Evolutionary conservation across 2,888 invertebrate genomes (phyloP).

Genomic region (Drosophila recens): DNA sequence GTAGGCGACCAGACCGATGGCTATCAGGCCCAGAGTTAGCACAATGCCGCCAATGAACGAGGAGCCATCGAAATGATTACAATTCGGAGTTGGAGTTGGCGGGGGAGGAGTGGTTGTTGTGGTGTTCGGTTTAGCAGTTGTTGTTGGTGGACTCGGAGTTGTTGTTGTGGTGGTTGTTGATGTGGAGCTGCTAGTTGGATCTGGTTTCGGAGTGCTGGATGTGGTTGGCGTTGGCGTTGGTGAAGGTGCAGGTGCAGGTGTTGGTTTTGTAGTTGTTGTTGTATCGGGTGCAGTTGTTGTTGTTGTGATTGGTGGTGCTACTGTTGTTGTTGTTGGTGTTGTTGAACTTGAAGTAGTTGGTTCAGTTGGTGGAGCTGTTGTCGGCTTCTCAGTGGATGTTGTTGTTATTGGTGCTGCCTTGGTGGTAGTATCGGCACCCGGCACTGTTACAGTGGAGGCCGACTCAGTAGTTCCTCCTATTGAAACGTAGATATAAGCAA

Average conservation of each 20-base stretch:
- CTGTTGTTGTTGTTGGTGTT: slow-evolving; percentile 25
- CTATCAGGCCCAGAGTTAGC: slow-evolving; percentile 91
- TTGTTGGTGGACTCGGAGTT: slow-evolving; percentile 37
- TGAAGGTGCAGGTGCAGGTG: slow-evolving; percentile 44
- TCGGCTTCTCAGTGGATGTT: slow-evolving; percentile 17
- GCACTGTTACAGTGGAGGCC: slow-evolving; percentile 24
- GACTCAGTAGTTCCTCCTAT: slow-evolving; percentile 11
- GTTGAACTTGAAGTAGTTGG: slow-evolving; percentile 21
- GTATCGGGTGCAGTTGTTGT: slow-evolving; percentile 20
- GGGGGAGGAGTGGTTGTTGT: slow-evolving; percentile 57
- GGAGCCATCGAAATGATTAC: slow-evolving; percentile 89
- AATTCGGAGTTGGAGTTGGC: slow-evolving; percentile 82
- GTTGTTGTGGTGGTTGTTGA: slow-evolving; percentile 22
- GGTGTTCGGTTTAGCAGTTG: slow-evolving; percentile 46
- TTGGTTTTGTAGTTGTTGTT: slow-evolving; percentile 36
- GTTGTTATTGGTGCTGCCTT: slow-evolving; percentile 18
- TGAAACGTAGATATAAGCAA: slow-evolving; percentile 1
- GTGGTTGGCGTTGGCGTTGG: slow-evolving; percentile 52
- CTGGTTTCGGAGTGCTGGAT: slow-evolving; percentile 25
- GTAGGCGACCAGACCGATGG: slow-evolving; percentile 92
- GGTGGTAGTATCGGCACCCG: slow-evolving; percentile 13
- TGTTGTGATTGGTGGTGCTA: slow-evolving; percentile 10
- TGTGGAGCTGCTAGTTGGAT: slow-evolving; percentile 31
- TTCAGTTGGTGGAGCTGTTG: slow-evolving; percentile 10
- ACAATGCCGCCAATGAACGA: slow-evolving; percentile 95